phyloP scores from a whole-genome alignment of 2,888 invertebrate genomes.

The Plebejus argus region DNA sequence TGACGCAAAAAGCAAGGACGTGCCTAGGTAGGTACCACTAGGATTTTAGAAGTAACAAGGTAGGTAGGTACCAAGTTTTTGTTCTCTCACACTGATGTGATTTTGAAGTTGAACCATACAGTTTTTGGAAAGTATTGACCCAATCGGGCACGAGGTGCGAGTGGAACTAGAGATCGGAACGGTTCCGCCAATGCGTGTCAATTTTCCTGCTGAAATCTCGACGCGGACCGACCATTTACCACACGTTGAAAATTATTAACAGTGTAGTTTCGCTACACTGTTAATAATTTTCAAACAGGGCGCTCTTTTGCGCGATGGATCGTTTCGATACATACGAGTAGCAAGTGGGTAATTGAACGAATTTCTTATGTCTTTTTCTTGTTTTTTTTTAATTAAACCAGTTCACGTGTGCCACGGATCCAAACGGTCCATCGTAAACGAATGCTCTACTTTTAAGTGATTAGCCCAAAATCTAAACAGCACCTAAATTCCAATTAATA shows the following conservation, averaged over 20 bases:
- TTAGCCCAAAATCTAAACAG: too few relatives aligned
- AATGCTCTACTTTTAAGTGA: not conserved
- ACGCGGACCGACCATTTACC: conserved; percentile 33
- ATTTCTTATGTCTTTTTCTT: too few relatives aligned
- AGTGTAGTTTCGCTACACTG: too few relatives aligned
- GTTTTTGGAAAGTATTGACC: not conserved
- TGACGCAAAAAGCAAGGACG: too few relatives aligned
- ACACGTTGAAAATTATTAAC: not conserved
- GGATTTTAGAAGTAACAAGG: too few relatives aligned
- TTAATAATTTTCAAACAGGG: too few relatives aligned
- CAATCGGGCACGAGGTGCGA: conserved; percentile 40
- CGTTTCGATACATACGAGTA: too few relatives aligned
- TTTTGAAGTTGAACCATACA: not conserved
- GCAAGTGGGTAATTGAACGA: too few relatives aligned
- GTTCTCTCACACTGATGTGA: not conserved
- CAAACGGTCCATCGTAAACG: not conserved
- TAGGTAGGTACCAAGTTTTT: too few relatives aligned
- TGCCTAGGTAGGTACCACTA: too few relatives aligned
- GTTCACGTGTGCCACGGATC: not conserved
- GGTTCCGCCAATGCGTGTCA: conserved; percentile 49
- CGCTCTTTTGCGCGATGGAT: not conserved
- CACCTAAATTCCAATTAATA: not conserved
- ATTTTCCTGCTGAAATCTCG: conserved; percentile 34
- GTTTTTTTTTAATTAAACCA: too few relatives aligned
- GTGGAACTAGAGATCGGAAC: conserved; percentile 57